Evolutionary conservation across 1,140 invertebrate genomes (phyloP).

Genomic region (Marisa cornuarietis): DNA sequence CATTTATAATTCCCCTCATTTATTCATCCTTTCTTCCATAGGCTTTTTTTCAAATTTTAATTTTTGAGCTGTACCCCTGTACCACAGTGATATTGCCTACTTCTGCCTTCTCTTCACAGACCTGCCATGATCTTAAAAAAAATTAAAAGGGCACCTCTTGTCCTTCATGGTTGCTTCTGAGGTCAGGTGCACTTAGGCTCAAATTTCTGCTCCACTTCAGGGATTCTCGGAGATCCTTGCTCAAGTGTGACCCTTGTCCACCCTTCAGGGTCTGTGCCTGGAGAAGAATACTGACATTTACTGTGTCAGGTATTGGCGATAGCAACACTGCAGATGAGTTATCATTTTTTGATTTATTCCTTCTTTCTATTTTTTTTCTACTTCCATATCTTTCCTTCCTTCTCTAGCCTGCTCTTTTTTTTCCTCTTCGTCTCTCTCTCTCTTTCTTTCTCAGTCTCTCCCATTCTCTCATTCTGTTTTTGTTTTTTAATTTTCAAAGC

Average conservation of each 20-base stretch:
- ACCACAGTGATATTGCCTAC: too few species aligned
- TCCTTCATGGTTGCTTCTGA: background rate
- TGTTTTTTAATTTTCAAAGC: background rate
- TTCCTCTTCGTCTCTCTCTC: background rate
- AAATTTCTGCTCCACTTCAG: slow-evolving; percentile 17
- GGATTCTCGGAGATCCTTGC: background rate
- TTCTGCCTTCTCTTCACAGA: background rate
- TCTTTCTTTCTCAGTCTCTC: background rate
- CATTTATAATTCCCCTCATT: background rate
- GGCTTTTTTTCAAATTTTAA: background rate
- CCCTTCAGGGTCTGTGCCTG: background rate
- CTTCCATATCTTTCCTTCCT: too few species aligned
- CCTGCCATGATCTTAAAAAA: background rate
- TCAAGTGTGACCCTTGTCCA: background rate
- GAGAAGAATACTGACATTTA: too few species aligned
- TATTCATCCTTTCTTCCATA: background rate
- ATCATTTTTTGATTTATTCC: too few species aligned
- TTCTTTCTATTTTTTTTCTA: too few species aligned
- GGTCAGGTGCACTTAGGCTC: background rate
- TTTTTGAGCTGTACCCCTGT: background rate
- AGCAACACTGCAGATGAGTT: too few species aligned
- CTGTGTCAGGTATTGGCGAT: too few species aligned
- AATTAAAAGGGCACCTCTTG: background rate
- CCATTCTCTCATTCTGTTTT: background rate
- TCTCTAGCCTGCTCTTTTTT: background rate